Evolutionary conservation across 2,797 vertebrate genomes (phyloP).

Genomic region (Apodemus agrarius): DNA sequence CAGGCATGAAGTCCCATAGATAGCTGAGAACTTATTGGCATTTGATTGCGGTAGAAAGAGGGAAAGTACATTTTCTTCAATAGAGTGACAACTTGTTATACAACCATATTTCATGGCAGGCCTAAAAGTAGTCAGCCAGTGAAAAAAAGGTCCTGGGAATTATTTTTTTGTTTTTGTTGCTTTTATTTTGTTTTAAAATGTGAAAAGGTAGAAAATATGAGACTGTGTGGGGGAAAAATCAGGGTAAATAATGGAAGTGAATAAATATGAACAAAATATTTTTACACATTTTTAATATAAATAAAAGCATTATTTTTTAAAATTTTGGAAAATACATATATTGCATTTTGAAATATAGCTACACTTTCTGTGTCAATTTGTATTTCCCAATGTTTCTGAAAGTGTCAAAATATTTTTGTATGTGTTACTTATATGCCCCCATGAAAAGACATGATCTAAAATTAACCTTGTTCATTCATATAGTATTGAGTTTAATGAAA

Average conservation of each 20-base stretch:
- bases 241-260: neutral
- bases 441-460: neutral
- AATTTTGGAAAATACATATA: neutral
- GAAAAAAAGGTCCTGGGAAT: neutral
- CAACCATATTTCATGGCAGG: neutral
- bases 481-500: neutral
- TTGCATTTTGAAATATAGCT: neutral
- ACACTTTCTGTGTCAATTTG: neutral
- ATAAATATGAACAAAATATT: neutral
- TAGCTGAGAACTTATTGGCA: neutral
- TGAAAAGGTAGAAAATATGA: neutral
- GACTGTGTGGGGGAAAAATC: neutral
- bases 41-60: neutral
- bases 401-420: conserved; percentile 13
- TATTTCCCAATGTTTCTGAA: neutral
- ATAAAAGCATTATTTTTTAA: neutral
- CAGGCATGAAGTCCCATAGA: neutral
- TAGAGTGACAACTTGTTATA: neutral
- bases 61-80: neutral
- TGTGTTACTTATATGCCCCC: neutral
- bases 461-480: conserved; percentile 4
- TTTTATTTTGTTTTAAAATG: neutral
- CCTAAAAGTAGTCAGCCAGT: neutral
- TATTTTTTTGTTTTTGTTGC: neutral
- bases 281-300: neutral